Evolutionary conservation across 2,888 invertebrate species (phyloP).

Genomic region (Argyresthia albistria): DNA sequence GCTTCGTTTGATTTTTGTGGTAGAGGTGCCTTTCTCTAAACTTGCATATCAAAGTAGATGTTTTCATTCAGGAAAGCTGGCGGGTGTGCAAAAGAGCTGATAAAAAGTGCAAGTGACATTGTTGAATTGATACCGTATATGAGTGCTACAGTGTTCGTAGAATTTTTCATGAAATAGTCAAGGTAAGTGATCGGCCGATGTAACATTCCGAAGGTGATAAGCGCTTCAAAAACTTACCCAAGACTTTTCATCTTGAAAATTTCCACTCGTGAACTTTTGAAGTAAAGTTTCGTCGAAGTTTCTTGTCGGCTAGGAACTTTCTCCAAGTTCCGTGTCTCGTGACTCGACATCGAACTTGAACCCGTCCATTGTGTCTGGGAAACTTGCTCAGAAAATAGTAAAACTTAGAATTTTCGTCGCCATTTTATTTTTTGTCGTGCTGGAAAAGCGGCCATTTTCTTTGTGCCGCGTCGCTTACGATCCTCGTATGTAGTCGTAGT

Average conservation of each 20-base stretch:
- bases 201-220: constrained; percentile 35
- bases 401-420: constrained; percentile 74
- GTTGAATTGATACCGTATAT: not conserved
- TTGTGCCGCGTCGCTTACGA: constrained; percentile 73
- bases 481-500: constrained; percentile 58
- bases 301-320: constrained; percentile 52
- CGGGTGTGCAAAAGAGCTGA: constrained; percentile 66
- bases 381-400: constrained; percentile 67
- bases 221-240: constrained; percentile 52
- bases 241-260: constrained; percentile 72
- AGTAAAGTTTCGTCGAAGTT: constrained; percentile 61
- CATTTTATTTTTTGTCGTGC: constrained; percentile 74
- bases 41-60: constrained; percentile 62
- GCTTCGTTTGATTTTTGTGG: constrained; percentile 60
- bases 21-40: constrained; percentile 72
- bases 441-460: constrained; percentile 75
- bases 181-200: constrained; percentile 49
- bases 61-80: constrained; percentile 71
- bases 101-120: constrained; percentile 7
- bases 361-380: constrained; percentile 34
- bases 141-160: constrained; percentile 21
- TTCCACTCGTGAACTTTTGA: constrained; percentile 68
- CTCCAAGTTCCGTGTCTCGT: constrained; percentile 32
- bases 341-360: constrained; percentile 34
- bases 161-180: constrained; percentile 63